Evolutionary conservation across 2,888 invertebrate genomes (phyloP).

Genomic region (Fragum whitleyi): DNA sequence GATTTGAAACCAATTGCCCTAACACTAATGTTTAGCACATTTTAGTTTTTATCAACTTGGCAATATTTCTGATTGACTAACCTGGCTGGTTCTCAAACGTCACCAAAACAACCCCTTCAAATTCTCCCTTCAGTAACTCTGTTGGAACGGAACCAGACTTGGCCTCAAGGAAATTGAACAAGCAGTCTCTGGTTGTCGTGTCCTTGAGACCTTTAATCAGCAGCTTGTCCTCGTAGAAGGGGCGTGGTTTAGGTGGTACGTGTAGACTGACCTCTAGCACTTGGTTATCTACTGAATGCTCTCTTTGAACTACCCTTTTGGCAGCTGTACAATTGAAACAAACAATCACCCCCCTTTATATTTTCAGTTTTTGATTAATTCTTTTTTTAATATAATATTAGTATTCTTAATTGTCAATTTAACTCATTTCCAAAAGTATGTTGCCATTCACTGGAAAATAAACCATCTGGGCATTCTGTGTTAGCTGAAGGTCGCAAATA

Average conservation of each 20-base stretch:
- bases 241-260: conserved; percentile 41
- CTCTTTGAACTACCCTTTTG: conserved; percentile 25
- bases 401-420: too few relatives aligned
- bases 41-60: too few relatives aligned
- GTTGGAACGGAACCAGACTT: conserved; percentile 21
- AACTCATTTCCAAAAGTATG: too few relatives aligned
- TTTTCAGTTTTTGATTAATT: too few relatives aligned
- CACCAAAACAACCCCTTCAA: conserved; percentile 28
- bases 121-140: conserved; percentile 16
- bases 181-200: conserved; percentile 32
- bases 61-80: conserved; percentile 24
- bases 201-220: conserved; percentile 42
- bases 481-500: too few relatives aligned
- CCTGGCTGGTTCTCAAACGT: conserved; percentile 25
- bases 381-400: too few relatives aligned
- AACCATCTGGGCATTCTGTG: too few relatives aligned
- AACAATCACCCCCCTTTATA: not conserved
- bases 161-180: conserved; percentile 46
- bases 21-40: too few relatives aligned
- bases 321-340: conserved; percentile 32
- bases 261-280: conserved; percentile 26
- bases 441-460: too few relatives aligned
- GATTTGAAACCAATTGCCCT: too few relatives aligned
- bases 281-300: conserved; percentile 27
- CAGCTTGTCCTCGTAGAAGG: conserved; percentile 39